Evolutionary conservation across 1,140 invertebrate species (phyloP), one percentile per base, ranked within the genome.

Genomic region (Lepeophtheirus salmonis): DNA sequence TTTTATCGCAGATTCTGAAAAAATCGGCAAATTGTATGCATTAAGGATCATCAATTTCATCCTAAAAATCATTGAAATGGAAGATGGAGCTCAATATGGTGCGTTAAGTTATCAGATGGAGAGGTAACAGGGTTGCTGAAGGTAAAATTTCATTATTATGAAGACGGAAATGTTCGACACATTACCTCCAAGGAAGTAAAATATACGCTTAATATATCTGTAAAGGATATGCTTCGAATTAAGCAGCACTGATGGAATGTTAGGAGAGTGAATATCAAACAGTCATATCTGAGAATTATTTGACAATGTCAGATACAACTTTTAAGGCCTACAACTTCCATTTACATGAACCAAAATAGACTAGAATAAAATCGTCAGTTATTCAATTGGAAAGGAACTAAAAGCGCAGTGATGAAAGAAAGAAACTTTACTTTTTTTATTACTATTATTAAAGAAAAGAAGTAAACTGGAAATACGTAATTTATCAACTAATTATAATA

Each of bases 11-110:
- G 25, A 24, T 24, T 21, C 22, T 10, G 49, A 52, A 12, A 50
- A 61, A 20, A 24, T 22, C 12, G 18, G 23, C n/a, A 61, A 61
- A 24, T 16, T 53, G 84, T 84, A 57, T 98, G 95, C 75, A 91
- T 97, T 74, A 92, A 98, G 73, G 87, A 94, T 69, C 91, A 98
- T 72, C 88, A 97, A 69, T 98, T 97, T 74, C 89, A 97, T 73
- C 91, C 94, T 54, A 94, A 96, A 75, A 98, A 98, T 73, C 98
- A 84, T 73, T 98, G 94, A 91, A 99, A 97, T 73, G 95, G 95
- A 1, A 79, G 92, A 68, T 98, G 95, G 95, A 80, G 95, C 63
- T 95, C 91, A 1, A 86, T 92, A 65, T 99, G 94, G 94, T 83
- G 80, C 63, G 76, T 94, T 24, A 86, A 78, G 61, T 83, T 96